Base-by-base conservation (phyloP, 92 coral and sea anemone genomes). In the Palythoa grandis region DNA sequence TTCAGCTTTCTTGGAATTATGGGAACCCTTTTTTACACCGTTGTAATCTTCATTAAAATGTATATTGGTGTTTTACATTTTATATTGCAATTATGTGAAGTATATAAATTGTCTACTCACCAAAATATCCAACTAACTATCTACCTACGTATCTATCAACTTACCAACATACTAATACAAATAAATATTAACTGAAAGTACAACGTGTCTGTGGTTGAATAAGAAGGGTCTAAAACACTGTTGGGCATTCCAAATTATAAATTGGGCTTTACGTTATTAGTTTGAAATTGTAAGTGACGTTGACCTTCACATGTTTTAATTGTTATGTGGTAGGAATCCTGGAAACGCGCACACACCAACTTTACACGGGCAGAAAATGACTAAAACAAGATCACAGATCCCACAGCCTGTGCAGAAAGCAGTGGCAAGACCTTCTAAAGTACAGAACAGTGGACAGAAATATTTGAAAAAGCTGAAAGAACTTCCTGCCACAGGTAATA, bases 311-410 rank as follows among this genome's bases (percentile, higher is more conserved):
- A 43, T 43, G 0, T 43, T 43, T 43, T 43, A 56, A 56, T 12
- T 56, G 56, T 52, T 13, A 2, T 76, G 7, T 78, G 69, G 52
- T 17, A 77, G 70, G 48, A 56, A 58, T 19, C 37, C 8, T 63
- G 50, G 43, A 39, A 47, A 37, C 43, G 23, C 17, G 13, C 58
- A 20, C 11, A 20, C 84, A 9, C 58, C 84, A 65, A 20, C 9
- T 43, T 19, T 40, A 23, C 29, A 40, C 29, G 58, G 60, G 23
- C 61, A 22, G 43, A 80, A 80, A 22, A 80, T 61, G 19, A 7
- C 20, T 48, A 73, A 48, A 12, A 80, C 73, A 43, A 66, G 74
- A 79, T 80, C 85, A 11, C 85, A 67, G 53, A 80, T 80, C 72
- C 85, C 85, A 48, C 74, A 80, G 23, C 85, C 85, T 47, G 61